Conservation (phyloP, 2,797 vertebrate species). For the Chanos chanos region DNA sequence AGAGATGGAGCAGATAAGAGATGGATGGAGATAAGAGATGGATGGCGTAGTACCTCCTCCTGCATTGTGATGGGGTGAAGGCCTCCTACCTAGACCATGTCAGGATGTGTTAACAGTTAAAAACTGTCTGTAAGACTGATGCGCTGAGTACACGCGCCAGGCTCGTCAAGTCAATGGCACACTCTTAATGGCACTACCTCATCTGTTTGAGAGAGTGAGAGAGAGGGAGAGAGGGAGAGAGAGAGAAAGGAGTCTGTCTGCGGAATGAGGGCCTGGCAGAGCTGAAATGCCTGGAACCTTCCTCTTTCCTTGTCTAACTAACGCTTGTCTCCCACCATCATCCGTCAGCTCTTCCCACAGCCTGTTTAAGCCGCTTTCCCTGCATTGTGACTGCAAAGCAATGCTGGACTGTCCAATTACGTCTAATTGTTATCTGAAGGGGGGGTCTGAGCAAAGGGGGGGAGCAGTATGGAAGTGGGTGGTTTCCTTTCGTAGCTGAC, state of each 20-base stretch:
- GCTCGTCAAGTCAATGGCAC: slow-evolving; percentile 17
- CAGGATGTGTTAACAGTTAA: too few species aligned
- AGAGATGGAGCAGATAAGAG: too few species aligned
- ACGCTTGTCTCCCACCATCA: slow-evolving; percentile 39
- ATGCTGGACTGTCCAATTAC: slow-evolving; percentile 67
- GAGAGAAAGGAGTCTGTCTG: neutral
- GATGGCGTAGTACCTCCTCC: too few species aligned
- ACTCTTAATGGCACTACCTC: slow-evolving; percentile 23
- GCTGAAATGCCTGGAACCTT: neutral
- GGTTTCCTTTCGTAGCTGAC: slow-evolving; percentile 46
- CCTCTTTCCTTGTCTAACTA: slow-evolving; percentile 42
- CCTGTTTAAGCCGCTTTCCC: slow-evolving; percentile 27
- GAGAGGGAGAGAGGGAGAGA: neutral
- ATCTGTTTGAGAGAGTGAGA: neutral
- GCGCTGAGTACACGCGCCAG: neutral
- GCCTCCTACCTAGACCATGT: too few species aligned
- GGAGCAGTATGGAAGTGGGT: slow-evolving; percentile 19
- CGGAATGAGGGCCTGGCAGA: slow-evolving; percentile 15
- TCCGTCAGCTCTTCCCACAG: slow-evolving; percentile 31
- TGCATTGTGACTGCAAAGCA: slow-evolving; percentile 58
- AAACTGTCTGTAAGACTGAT: neutral
- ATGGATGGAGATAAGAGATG: too few species aligned
- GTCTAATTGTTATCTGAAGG: slow-evolving; percentile 65
- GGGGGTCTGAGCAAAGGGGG: slow-evolving; percentile 33
- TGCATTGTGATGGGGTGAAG: too few species aligned